A percentile compares a stretch with the other conserved stretches of the same genome.
phyloP scores from a whole-genome alignment of 1,140 invertebrate genomes.

The Mercenaria mercenaria region DNA sequence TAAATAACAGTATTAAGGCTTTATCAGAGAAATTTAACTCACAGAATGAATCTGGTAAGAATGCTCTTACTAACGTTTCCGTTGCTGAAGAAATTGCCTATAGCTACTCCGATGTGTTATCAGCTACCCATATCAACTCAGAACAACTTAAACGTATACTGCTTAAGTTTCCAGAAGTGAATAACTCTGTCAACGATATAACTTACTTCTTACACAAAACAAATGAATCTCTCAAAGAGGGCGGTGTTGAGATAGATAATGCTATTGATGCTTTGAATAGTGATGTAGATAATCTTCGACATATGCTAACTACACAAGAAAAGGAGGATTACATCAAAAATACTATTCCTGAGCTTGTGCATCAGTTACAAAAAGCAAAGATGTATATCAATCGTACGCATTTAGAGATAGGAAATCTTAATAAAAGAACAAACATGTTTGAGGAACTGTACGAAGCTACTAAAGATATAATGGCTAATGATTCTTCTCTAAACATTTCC shows the following conservation, averaged over 20 bases:
- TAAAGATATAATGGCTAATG: neutral
- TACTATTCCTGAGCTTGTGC: neutral
- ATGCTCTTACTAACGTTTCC: neutral
- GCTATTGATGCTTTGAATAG: neutral
- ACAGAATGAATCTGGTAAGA: neutral
- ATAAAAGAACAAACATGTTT: neutral
- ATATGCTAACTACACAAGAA: neutral
- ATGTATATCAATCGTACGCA: neutral
- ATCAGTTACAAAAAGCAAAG: neutral
- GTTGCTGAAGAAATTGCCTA: neutral
- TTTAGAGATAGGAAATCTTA: neutral
- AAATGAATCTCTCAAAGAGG: neutral
- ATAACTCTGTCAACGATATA: neutral
- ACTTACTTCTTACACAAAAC: neutral
- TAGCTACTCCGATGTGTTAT: neutral
- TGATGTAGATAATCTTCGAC: neutral
- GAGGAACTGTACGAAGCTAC: neutral
- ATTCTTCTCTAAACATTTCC: neutral
- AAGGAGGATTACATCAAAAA: slow-evolving; percentile 26
- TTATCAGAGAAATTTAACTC: neutral
- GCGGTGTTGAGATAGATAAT: neutral
- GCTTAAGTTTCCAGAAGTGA: neutral
- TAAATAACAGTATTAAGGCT: neutral
- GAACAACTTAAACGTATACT: neutral
- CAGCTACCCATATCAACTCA: neutral